Base-by-base conservation (phyloP, 2,888 invertebrate species). In the Abrostola triplasia region DNA sequence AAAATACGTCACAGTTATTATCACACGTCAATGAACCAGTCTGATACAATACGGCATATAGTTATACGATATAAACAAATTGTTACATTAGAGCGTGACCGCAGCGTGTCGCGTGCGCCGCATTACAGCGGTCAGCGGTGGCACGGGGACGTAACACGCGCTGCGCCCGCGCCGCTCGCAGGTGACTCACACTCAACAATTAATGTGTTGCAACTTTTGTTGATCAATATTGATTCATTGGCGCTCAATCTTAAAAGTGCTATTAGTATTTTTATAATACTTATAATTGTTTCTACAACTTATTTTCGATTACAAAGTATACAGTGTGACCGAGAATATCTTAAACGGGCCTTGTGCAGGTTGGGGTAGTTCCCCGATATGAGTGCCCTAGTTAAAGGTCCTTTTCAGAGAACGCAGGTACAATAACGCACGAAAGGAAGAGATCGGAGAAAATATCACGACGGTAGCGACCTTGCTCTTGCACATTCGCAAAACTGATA, bases 141-240 rank as follows among this genome's bases (percentile, higher is more conserved):
- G 8, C 40, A 9, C 42, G 6, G 24, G 4, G 24, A 24, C 4
- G 24, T 24, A 2, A n/a, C 41, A n/a, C 9, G 40, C 41, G 41
- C n/a, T 11, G 24, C 44, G 13, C 12, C n/a, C 47, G 57, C 49
- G 60, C 24, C 42, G 36, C 36, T 7, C 40, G 52, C 56, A 13
- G 13, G 24, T 76, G 76, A 76, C 59, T 71, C 76, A 71, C 49
- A 13, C 56, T 4, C 0, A 10, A 24, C 4, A 48, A 55, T 10
- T 41, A 59, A 76, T 52, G 47, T 65, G 73, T 51, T 55, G 76
- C 76, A 72, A 72, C 65, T 58, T 76, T 40, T 59, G 35, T 11
- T 35, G 12, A 59, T 56, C 36, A 35, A 36, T 44, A 24, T 56
- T 59, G 71, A 70, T 71, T 71, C 53, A 64, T 44, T 41, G n/a